phyloP scores from a whole-genome alignment of 2,797 vertebrate genomes.

The Schizothorax lantsangensis region DNA sequence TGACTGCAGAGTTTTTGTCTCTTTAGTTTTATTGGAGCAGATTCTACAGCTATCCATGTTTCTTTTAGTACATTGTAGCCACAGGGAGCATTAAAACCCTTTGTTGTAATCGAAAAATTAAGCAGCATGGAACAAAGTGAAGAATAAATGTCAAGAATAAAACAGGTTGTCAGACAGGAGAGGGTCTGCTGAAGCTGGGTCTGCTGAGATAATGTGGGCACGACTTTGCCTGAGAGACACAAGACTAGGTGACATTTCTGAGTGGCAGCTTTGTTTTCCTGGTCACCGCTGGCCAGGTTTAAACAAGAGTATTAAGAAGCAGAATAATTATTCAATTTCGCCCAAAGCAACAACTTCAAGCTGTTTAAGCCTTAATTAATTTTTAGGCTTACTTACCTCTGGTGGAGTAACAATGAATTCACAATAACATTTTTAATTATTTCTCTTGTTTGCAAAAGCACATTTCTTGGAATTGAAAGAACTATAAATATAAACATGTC shows the following conservation, averaged over 20 bases:
- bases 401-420: slow-evolving; percentile 28
- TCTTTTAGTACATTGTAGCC: neutral
- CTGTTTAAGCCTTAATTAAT: slow-evolving; percentile 37
- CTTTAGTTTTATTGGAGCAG: neutral
- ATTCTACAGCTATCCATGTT: slow-evolving; percentile 14
- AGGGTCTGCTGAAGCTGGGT: neutral
- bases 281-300: neutral
- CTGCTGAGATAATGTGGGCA: slow-evolving; percentile 11
- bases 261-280: neutral
- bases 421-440: slow-evolving; percentile 40
- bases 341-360: slow-evolving; percentile 26
- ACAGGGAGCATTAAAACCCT: neutral
- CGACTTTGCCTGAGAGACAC: neutral
- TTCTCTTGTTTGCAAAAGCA: slow-evolving; percentile 15
- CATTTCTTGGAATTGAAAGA: slow-evolving; percentile 19
- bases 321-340: neutral
- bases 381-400: slow-evolving; percentile 36
- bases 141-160: neutral
- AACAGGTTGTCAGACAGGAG: neutral
- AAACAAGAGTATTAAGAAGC: neutral
- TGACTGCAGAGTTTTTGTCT: neutral
- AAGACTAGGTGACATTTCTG: slow-evolving; percentile 1
- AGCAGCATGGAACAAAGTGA: slow-evolving; percentile 5
- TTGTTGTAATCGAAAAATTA: slow-evolving; percentile 29
- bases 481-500: neutral